Percentiles rank a stretch among this genome's conserved stretches.
Evolutionary conservation across 1,140 invertebrate genomes (phyloP).

Genomic region (Apis mellifera): Amel_HAv3.1 CM009941.2:12714001-12714500

Average conservation of each 20-base stretch:
- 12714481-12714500: constrained; percentile 67
- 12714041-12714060: no score
- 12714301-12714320: neutral
- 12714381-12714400: neutral
- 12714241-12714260: neutral
- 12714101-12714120: neutral
- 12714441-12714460: constrained; percentile 83
- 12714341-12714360: no score
- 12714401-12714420: neutral
- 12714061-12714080: no score
- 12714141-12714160: no score
- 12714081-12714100: no score
- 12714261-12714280: neutral
- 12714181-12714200: neutral
- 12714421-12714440: constrained; percentile 80
- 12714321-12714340: neutral
- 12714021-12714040: neutral
- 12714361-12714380: neutral
- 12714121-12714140: neutral
- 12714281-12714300: neutral
- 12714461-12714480: constrained; percentile 66
- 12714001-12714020: neutral
- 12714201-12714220: neutral
- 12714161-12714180: neutral
- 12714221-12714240: neutral